Conservation (phyloP, 2,888 invertebrate genomes). For the Siphlonurus alternatus region DNA sequence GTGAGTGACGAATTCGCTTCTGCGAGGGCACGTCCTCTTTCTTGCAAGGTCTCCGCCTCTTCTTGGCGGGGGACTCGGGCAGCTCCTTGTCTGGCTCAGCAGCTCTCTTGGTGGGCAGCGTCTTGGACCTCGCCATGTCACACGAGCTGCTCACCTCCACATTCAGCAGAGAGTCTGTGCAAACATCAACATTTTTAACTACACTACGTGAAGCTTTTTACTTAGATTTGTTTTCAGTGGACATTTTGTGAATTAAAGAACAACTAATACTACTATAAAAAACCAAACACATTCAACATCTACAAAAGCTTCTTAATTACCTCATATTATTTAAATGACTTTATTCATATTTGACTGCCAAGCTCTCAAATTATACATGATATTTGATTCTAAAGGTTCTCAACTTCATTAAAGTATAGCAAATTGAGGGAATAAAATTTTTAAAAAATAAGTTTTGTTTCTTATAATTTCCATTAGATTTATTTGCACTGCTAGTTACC, state of each 20-base stretch:
- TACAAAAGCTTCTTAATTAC: too few species aligned
- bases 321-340: too few species aligned
- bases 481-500: slow-evolving; percentile 16
- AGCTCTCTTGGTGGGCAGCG: slow-evolving; percentile 8
- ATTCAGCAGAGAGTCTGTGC: slow-evolving; percentile 14
- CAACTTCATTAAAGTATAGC: too few species aligned
- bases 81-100: slow-evolving; percentile 10
- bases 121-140: slow-evolving; percentile 8
- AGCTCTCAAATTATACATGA: too few species aligned
- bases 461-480: not conserved
- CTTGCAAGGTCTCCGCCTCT: slow-evolving; percentile 25
- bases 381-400: too few species aligned
- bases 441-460: slow-evolving; percentile 10
- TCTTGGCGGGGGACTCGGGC: slow-evolving; percentile 24
- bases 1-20: slow-evolving; percentile 9
- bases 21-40: not conserved
- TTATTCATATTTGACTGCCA: too few species aligned
- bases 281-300: too few species aligned
- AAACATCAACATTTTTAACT: too few species aligned
- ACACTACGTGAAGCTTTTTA: slow-evolving; percentile 6
- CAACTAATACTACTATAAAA: too few species aligned
- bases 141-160: slow-evolving; percentile 12
- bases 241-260: too few species aligned
- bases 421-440: slow-evolving; percentile 11
- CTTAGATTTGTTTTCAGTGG: slow-evolving; percentile 8